Evolutionary conservation across 2,888 invertebrate species (phyloP).

Genomic region (Mythimna impura): DNA sequence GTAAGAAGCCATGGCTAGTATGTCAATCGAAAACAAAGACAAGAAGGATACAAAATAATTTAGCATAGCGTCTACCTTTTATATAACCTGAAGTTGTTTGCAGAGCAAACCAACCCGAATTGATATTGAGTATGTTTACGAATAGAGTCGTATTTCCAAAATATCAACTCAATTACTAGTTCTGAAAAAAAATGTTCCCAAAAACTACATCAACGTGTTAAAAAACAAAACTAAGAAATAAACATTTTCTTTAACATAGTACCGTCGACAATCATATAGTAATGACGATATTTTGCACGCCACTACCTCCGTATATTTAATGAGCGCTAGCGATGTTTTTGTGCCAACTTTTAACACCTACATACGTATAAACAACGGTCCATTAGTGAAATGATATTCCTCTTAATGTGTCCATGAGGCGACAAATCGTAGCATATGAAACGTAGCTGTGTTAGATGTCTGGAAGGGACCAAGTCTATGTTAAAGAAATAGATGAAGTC

Average conservation of each 20-base stretch:
- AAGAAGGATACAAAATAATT: not conserved
- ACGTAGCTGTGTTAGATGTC: constrained; percentile 49
- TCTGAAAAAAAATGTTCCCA: not conserved
- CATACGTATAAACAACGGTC: constrained; percentile 77
- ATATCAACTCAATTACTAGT: not conserved
- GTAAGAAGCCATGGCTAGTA: constrained; percentile 12
- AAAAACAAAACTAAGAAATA: not conserved
- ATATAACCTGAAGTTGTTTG: not conserved
- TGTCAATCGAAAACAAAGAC: not conserved
- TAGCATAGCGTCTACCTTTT: not conserved
- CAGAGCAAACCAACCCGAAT: no score
- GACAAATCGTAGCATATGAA: constrained; percentile 75
- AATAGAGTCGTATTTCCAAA: no score
- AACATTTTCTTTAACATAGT: constrained; percentile 28
- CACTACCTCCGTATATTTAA: constrained; percentile 73
- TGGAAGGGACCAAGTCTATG: constrained; percentile 57
- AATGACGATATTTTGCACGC: constrained; percentile 66
- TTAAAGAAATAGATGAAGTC: not conserved
- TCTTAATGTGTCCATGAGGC: constrained; percentile 82
- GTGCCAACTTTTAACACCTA: constrained; percentile 70
- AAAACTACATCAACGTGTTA: not conserved
- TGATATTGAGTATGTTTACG: not conserved
- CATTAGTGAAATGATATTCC: constrained; percentile 87
- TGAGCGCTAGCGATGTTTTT: constrained; percentile 66
- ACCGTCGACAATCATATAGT: constrained; percentile 46